Conservation (phyloP, 2,113 vertebrate species). For the Isurus oxyrinchus region DNA sequence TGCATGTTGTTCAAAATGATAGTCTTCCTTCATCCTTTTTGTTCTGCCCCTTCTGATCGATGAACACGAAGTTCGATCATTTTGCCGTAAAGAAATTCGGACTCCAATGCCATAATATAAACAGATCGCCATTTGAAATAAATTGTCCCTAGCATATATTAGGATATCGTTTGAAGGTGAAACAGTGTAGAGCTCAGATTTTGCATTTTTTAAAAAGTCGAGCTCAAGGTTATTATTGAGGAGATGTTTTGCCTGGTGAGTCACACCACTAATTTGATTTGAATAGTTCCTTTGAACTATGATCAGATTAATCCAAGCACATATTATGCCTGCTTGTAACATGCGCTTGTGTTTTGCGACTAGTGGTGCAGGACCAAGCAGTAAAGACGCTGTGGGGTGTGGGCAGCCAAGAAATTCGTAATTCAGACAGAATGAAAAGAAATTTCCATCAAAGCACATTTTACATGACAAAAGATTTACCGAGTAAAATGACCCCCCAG, state of each 20-base stretch:
- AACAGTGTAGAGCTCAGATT: background rate
- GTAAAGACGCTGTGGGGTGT: background rate
- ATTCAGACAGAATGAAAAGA: background rate
- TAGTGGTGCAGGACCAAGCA: background rate
- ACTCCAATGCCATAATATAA: background rate
- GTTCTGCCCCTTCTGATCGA: too few species aligned
- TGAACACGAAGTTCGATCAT: background rate
- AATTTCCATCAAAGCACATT: background rate
- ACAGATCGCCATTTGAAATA: background rate
- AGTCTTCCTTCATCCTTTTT: background rate
- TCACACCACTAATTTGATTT: background rate
- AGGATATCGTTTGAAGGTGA: background rate
- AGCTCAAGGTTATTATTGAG: background rate
- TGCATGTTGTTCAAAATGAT: background rate
- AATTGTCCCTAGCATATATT: background rate
- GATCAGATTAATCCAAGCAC: conserved; percentile 2
- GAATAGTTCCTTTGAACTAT: background rate
- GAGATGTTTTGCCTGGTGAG: background rate
- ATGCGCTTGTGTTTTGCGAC: background rate
- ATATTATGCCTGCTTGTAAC: background rate
- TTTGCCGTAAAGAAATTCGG: background rate
- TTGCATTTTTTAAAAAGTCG: background rate
- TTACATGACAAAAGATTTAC: background rate
- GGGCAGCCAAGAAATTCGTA: background rate
- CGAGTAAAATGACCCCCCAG: background rate